These are phyloP conservation scores for Heliocidaris erythrogramma DNA, from an alignment of 35 echinoderm and acorn worm species.

Conservation along the genomic window DNA sequence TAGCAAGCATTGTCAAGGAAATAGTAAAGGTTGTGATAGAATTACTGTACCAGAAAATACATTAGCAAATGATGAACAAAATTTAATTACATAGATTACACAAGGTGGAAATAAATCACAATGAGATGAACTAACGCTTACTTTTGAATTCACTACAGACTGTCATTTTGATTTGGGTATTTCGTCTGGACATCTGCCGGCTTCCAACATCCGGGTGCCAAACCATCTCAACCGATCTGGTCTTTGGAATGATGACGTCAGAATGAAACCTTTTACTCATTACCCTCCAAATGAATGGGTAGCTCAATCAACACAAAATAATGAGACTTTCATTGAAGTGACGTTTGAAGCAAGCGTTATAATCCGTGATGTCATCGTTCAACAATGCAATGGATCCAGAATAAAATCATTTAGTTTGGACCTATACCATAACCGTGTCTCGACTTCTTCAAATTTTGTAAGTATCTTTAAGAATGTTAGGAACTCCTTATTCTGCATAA, in stretches of 20 bases:
- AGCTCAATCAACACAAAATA: neutral
- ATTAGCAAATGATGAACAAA: too few species aligned
- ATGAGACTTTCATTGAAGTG: neutral
- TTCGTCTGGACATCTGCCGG: neutral
- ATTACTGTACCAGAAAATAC: too few species aligned
- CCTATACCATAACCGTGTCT: neutral
- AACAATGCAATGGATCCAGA: conserved; percentile 8
- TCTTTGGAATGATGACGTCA: neutral
- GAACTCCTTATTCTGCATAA: too few species aligned
- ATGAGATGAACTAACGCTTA: neutral
- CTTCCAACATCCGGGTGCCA: neutral
- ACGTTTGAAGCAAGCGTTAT: neutral
- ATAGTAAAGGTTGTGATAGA: too few species aligned
- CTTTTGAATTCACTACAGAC: neutral
- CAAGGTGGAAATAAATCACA: neutral
- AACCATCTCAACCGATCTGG: neutral
- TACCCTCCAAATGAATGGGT: conserved; percentile 18
- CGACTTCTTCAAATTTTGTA: neutral
- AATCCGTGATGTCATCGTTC: neutral
- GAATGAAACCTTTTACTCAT: neutral
- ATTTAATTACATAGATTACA: too few species aligned
- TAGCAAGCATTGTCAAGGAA: too few species aligned
- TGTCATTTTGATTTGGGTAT: conserved; percentile 28
- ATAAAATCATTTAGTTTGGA: neutral
- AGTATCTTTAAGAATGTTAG: neutral